Evolutionary conservation across 2,113 vertebrate species (phyloP), one percentile per base, ranked within the genome.

Genomic region (Rissa tridactyla): DNA sequence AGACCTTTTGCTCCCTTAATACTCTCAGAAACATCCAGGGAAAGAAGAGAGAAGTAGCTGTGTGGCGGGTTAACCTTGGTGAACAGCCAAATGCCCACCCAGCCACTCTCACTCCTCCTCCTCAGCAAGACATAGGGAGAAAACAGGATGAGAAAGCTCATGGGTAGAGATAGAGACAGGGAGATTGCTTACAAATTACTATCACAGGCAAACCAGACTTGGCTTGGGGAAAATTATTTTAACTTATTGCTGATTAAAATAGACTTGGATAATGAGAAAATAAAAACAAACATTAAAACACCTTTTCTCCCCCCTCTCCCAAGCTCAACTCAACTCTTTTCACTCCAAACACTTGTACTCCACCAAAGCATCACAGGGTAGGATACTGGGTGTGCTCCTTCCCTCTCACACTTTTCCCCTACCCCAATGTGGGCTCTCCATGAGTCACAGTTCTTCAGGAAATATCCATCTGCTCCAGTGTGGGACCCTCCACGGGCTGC

Each of bases 241-340:
- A 68, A 77, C 87, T 88, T 80, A 84, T 57, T 90, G 62, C 52
- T 88, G 54, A 77, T 94, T 90, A 90, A 81, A 91, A 94, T 62
- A 92, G 36, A 80, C 84, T 84, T 87, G 58, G 27, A 19, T 83
- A 91, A 83, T 58, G 57, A 89, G 72, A 83, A 95, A 93, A 80
- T 38, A 89, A 91, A 80, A 77, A 7, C 51, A 83, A 89, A 86
- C 42, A 86, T 58, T 68, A 88, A 96, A 62, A 44, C 72, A 92
- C 12, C 49, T 40, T 68, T 87, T 49, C 44, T 77, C n/a, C 27
- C 22, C 52, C 22, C 20, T 72, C 47, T 72, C 34, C 46, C 40
- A 79, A 70, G 36, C 22, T 61, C 51, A 79, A 7, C 40, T 69
- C 61, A 76, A 80, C 5, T 44, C 38, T 71, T 62, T 72, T n/a